A percentile compares a stretch with the other conserved stretches of the same genome.
Conservation (phyloP, 2,797 vertebrate genomes). For the Propithecus perrieri region DNA sequence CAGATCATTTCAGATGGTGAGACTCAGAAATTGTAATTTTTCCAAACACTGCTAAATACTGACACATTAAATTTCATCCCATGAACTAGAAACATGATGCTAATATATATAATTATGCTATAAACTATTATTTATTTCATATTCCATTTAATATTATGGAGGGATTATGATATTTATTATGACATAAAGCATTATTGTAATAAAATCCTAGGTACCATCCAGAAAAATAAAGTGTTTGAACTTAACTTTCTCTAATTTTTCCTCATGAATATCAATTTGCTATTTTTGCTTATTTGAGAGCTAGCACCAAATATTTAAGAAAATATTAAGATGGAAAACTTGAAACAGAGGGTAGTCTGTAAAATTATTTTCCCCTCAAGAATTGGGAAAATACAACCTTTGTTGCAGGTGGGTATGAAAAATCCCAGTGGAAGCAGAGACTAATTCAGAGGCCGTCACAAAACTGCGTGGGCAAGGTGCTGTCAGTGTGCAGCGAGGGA, state of each 20-base stretch:
- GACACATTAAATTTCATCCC: not conserved
- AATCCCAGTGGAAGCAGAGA: not conserved
- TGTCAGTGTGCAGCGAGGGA: not conserved
- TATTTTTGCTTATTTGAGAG: constrained; percentile 10
- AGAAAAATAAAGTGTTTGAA: not conserved
- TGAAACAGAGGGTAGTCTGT: not conserved
- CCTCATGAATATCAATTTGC: not conserved
- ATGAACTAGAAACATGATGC: not conserved
- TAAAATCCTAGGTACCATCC: not conserved
- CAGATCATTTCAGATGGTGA: constrained; percentile 40
- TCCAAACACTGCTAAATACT: constrained; percentile 1
- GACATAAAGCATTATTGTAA: not conserved
- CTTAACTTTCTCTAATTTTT: not conserved
- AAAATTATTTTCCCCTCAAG: not conserved
- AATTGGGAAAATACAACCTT: not conserved
- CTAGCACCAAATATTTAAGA: not conserved
- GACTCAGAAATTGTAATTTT: constrained; percentile 45
- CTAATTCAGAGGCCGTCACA: not conserved
- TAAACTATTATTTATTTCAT: not conserved
- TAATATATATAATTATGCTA: not conserved
- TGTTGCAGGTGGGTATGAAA: not conserved
- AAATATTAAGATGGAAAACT: not conserved
- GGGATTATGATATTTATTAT: not conserved
- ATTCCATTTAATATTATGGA: not conserved
- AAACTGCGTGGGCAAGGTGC: not conserved